Percentiles rank a stretch among this genome's conserved stretches.
These are phyloP conservation scores for Temnothorax longispinosus DNA, from an alignment of 1,140 invertebrate species.

Conservation along the genomic window DNA sequence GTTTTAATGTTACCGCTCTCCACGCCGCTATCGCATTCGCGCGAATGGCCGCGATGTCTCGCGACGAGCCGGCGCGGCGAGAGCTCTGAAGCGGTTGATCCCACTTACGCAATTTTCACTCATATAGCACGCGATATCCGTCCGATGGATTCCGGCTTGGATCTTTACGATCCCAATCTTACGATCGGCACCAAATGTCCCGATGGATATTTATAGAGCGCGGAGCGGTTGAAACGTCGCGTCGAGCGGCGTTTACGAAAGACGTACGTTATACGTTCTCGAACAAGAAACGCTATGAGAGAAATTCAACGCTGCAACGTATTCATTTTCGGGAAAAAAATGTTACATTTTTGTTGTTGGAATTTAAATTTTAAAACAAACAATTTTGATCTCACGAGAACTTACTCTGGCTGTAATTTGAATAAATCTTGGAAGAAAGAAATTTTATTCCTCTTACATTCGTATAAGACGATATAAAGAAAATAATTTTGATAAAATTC, in stretches of 20 bases:
- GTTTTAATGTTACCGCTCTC: slow-evolving; percentile 29
- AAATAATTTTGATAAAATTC: background rate
- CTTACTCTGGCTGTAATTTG: too few relatives aligned
- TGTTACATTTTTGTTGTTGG: background rate
- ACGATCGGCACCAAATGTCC: background rate
- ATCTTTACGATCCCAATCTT: background rate
- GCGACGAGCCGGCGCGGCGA: slow-evolving; percentile 25
- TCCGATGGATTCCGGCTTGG: background rate
- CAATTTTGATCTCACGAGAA: background rate
- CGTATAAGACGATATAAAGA: background rate
- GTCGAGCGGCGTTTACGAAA: too few relatives aligned
- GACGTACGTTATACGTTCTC: background rate
- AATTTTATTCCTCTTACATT: background rate
- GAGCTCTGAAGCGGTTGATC: background rate
- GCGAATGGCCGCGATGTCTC: slow-evolving; percentile 15
- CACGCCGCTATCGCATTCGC: background rate
- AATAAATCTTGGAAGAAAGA: background rate
- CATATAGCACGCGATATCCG: slow-evolving; percentile 18
- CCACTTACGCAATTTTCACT: slow-evolving; percentile 39
- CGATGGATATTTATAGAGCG: background rate
- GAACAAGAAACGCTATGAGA: background rate
- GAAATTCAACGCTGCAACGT: background rate
- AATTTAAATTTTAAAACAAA: background rate
- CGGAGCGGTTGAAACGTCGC: background rate
- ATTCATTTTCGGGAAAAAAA: background rate